Percentiles rank a stretch among this genome's conserved stretches.
Evolutionary conservation across 2,888 invertebrate species (phyloP).

Genomic region (Unio pictorum): DNA sequence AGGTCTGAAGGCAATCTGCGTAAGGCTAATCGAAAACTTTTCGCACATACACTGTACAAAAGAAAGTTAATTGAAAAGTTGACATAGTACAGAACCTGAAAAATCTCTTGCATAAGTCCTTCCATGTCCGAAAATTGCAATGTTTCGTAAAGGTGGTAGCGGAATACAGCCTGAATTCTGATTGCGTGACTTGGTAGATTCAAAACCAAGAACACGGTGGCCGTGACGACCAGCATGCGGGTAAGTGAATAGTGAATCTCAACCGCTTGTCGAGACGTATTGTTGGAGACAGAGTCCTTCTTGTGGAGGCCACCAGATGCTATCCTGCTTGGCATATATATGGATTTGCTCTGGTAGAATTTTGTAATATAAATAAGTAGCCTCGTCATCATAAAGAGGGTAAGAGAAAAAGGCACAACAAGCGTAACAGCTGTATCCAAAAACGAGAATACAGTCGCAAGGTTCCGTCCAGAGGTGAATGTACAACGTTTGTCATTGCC

Average conservation of each 20-base stretch:
- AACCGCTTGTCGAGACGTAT: constrained; percentile 21
- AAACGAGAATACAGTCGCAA: constrained; percentile 39
- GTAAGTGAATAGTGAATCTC: constrained; percentile 75
- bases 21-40: constrained; percentile 52
- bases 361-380: constrained; percentile 79
- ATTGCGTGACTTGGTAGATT: constrained; percentile 73
- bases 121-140: constrained; percentile 42
- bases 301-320: constrained; percentile 10
- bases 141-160: constrained; percentile 33
- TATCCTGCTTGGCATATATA: constrained; percentile 17
- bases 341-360: constrained; percentile 36
- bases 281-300: constrained; percentile 7
- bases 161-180: constrained; percentile 49
- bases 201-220: constrained; percentile 83
- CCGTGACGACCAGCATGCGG: constrained; percentile 86
- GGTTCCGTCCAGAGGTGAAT: constrained; percentile 23
- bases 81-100: constrained; percentile 82
- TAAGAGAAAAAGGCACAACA: constrained; percentile 81
- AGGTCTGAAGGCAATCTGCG: constrained; percentile 23
- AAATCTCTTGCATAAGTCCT: constrained; percentile 72
- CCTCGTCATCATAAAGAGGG: constrained; percentile 81
- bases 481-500: constrained; percentile 25
- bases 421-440: constrained; percentile 83
- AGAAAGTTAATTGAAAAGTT: constrained; percentile 82
- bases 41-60: constrained; percentile 80